These are phyloP conservation scores for Neolamprologus falcicula DNA, from an alignment of 2,113 vertebrate species.

Conservation along the genomic window DNA sequence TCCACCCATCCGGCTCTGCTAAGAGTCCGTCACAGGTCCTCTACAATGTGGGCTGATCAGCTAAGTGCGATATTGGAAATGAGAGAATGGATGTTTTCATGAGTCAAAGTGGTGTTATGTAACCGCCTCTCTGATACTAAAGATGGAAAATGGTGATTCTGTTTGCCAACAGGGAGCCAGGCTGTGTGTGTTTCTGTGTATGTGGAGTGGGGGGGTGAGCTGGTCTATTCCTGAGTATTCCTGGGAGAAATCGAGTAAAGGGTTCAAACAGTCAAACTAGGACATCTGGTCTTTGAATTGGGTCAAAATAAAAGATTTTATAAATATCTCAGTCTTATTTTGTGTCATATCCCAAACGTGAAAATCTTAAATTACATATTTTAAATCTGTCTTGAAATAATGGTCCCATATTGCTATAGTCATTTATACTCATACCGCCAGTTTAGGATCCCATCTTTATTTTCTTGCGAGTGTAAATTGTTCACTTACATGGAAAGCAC, in stretches of 20 bases:
- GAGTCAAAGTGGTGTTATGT: conserved; percentile 45
- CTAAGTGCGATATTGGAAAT: conserved; percentile 17
- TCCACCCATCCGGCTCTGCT: not conserved
- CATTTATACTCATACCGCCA: not conserved
- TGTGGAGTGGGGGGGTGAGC: not conserved
- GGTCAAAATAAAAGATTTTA: not conserved
- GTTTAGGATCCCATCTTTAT: not conserved
- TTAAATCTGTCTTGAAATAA: not conserved
- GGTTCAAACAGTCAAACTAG: not conserved
- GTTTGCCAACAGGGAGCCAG: not conserved
- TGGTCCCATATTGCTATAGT: not conserved
- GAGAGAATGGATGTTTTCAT: conserved; percentile 36
- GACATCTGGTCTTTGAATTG: conserved; percentile 5
- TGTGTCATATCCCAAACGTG: not conserved
- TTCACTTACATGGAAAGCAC: not conserved
- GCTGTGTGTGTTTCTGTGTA: not conserved
- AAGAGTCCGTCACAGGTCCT: not conserved
- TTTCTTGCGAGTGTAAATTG: not conserved
- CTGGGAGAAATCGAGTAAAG: not conserved
- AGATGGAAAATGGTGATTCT: conserved; percentile 1
- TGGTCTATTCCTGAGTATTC: not conserved
- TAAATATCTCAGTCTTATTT: not conserved
- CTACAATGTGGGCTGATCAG: conserved; percentile 35
- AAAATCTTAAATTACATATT: not conserved
- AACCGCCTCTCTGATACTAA: conserved; percentile 2